phyloP scores from a whole-genome alignment of 2,113 vertebrate genomes.

The Campylomormyrus numenius region DNA sequence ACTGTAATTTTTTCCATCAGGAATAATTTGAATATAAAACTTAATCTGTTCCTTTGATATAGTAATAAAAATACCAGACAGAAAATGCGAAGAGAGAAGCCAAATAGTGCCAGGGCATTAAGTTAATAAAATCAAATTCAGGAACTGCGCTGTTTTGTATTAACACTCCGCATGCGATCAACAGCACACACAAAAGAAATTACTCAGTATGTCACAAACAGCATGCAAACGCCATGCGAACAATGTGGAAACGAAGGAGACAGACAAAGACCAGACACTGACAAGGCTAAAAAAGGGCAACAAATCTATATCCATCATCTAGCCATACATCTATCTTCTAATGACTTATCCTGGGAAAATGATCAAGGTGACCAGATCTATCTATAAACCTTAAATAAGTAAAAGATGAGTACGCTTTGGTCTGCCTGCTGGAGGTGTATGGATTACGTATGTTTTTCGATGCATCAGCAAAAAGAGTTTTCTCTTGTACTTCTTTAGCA shows the following conservation, averaged over 20 bases:
- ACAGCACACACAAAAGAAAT: not conserved
- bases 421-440: not conserved
- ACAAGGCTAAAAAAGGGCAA: not conserved
- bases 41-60: not conserved
- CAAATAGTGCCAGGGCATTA: not conserved
- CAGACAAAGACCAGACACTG: not conserved
- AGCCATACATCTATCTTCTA: not conserved
- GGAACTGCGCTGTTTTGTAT: not conserved
- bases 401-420: not conserved
- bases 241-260: not conserved
- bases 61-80: not conserved
- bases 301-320: not conserved
- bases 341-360: not conserved
- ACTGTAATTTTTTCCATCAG: not conserved
- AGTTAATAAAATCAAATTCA: not conserved
- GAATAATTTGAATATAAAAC: not conserved
- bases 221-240: not conserved
- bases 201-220: not conserved
- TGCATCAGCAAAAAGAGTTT: not conserved
- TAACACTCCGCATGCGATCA: not conserved
- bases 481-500: not conserved
- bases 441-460: not conserved
- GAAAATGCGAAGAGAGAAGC: not conserved
- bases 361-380: not conserved
- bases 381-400: not conserved